These are phyloP conservation scores for Ctenopoma multispine DNA, from an alignment of 2,797 vertebrate species.

Conservation along the genomic window DNA sequence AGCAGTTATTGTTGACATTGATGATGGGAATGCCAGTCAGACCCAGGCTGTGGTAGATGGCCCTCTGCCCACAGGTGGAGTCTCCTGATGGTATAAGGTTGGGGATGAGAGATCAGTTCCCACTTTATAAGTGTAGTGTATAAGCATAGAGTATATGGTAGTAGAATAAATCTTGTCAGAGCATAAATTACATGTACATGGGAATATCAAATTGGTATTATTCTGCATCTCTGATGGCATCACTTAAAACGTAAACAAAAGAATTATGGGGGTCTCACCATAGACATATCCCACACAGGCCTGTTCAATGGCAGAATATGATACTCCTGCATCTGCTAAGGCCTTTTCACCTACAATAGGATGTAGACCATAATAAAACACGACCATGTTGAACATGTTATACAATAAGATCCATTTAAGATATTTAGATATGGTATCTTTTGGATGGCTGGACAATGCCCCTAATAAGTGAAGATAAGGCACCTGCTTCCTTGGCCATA, in stretches of 20 bases:
- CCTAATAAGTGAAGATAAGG: constrained; percentile 27
- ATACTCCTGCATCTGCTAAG: constrained; percentile 90
- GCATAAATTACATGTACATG: not conserved
- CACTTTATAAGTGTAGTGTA: too few species aligned
- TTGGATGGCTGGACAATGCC: constrained; percentile 17
- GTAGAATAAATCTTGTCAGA: not conserved
- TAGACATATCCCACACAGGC: constrained; percentile 96
- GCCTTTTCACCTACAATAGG: constrained; percentile 88
- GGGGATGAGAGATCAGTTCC: not conserved
- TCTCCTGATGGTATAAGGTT: constrained; percentile 83
- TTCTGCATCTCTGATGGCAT: not conserved
- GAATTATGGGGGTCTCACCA: constrained; percentile 79
- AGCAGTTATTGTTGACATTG: constrained; percentile 98
- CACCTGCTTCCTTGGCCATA: constrained; percentile 96
- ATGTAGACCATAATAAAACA: not conserved
- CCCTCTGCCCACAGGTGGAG: constrained; percentile 93
- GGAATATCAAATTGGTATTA: not conserved
- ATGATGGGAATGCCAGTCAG: constrained; percentile 95
- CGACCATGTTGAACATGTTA: not conserved
- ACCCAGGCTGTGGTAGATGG: constrained; percentile 95
- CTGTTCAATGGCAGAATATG: constrained; percentile 92
- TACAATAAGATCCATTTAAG: not conserved
- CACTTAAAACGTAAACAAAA: not conserved
- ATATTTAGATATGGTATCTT: constrained; percentile 16
- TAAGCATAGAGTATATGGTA: not conserved